These are phyloP conservation scores for Oryzias celebensis DNA, from an alignment of 2,113 vertebrate genomes.

Conservation along the genomic window DNA sequence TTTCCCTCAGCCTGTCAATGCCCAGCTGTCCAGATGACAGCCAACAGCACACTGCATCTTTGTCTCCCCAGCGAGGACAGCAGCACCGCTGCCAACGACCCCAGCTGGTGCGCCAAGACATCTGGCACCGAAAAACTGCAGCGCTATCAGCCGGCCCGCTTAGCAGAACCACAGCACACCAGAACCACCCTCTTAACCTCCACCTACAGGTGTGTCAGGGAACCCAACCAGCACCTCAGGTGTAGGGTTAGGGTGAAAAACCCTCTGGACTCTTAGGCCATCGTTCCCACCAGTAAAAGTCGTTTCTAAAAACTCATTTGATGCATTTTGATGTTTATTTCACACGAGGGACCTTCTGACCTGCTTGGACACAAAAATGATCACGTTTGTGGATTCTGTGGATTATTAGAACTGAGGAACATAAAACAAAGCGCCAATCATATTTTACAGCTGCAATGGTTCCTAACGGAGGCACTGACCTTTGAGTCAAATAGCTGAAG, in stretches of 20 bases:
- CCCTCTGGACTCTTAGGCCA: too few species aligned
- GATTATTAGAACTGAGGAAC: too few species aligned
- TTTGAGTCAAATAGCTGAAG: too few species aligned
- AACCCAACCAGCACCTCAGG: constrained; percentile 7
- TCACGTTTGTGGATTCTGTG: too few species aligned
- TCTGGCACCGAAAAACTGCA: constrained; percentile 62
- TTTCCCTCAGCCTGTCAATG: constrained; percentile 32
- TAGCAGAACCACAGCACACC: constrained; percentile 48
- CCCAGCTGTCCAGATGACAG: constrained; percentile 67
- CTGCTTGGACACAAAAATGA: too few species aligned
- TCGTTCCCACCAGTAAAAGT: too few species aligned
- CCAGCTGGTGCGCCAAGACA: constrained; percentile 53
- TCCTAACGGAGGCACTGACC: too few species aligned
- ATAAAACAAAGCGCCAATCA: too few species aligned
- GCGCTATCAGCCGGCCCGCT: constrained; percentile 56
- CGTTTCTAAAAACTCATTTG: too few species aligned
- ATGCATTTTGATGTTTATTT: too few species aligned
- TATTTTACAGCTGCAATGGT: too few species aligned
- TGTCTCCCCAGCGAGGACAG: constrained; percentile 63
- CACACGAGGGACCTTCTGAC: too few species aligned
- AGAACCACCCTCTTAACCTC: constrained; percentile 61
- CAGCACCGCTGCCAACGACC: constrained; percentile 55
- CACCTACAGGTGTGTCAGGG: constrained; percentile 44
- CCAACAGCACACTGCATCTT: constrained; percentile 70
- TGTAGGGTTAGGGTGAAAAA: not conserved